Evolutionary conservation across 2,797 vertebrate species (phyloP).

Genomic region (Hippoglossus hippoglossus): DNA sequence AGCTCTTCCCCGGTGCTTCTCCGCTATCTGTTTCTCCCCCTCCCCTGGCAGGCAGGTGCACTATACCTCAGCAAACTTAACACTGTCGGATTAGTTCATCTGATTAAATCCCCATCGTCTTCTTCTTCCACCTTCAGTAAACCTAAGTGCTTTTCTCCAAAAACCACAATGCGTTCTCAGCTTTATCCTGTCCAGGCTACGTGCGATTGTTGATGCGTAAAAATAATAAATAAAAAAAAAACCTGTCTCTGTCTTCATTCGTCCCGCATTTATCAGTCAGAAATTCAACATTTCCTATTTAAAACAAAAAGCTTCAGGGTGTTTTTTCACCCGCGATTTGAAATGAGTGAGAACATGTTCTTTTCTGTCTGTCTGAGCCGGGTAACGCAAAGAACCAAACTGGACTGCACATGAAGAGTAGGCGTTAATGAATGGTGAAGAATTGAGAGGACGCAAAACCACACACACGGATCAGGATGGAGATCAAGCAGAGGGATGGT

Average conservation of each 20-base stretch:
- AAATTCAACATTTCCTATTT: slow-evolving; percentile 33
- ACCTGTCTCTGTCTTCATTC: slow-evolving; percentile 42
- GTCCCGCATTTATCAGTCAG: slow-evolving; percentile 42
- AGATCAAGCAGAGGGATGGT: slow-evolving; percentile 65
- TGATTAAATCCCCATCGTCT: slow-evolving; percentile 10
- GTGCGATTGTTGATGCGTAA: slow-evolving; percentile 78
- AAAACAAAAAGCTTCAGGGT: slow-evolving; percentile 19
- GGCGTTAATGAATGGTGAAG: slow-evolving; percentile 76
- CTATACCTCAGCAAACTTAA: slow-evolving; percentile 72
- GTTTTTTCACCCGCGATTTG: background rate
- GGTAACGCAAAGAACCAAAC: slow-evolving; percentile 62
- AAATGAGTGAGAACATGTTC: background rate
- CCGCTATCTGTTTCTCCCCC: slow-evolving; percentile 4
- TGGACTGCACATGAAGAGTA: slow-evolving; percentile 71
- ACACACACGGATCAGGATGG: slow-evolving; percentile 65
- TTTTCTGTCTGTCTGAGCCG: slow-evolving; percentile 47
- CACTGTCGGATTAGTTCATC: slow-evolving; percentile 57
- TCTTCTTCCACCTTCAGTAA: slow-evolving; percentile 23
- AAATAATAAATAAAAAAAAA: slow-evolving; percentile 67
- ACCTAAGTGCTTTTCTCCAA: slow-evolving; percentile 44
- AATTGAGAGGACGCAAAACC: slow-evolving; percentile 60
- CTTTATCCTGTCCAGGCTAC: slow-evolving; percentile 61
- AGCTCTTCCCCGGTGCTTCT: slow-evolving; percentile 62
- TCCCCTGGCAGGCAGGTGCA: slow-evolving; percentile 35
- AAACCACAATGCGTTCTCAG: slow-evolving; percentile 45